These are phyloP conservation scores for Mixornis gularis DNA, from an alignment of 2,113 vertebrate species.

Conservation along the genomic window DNA sequence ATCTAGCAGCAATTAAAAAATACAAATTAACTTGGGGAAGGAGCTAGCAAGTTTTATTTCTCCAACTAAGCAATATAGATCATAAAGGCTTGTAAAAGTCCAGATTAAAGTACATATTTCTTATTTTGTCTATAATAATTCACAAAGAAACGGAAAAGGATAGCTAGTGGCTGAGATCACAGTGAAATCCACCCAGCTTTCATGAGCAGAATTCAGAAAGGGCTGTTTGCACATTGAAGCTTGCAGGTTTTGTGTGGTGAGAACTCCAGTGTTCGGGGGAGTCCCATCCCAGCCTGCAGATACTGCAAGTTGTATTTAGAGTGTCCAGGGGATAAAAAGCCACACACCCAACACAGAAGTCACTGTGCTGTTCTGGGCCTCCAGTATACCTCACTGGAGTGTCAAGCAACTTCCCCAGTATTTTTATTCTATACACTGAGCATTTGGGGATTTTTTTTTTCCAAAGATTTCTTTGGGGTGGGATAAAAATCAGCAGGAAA, in stretches of 20 bases:
- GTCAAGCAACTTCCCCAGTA: background rate
- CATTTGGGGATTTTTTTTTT: background rate
- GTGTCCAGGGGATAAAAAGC: background rate
- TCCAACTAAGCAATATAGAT: background rate
- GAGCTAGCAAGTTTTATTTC: background rate
- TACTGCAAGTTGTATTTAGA: background rate
- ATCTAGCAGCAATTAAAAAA: background rate
- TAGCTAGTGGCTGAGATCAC: background rate
- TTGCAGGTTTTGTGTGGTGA: background rate
- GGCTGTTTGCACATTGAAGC: background rate
- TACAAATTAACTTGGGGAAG: background rate
- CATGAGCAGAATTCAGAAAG: background rate
- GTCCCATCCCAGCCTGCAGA: background rate
- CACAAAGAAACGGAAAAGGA: background rate
- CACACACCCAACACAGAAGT: background rate
- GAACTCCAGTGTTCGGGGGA: background rate
- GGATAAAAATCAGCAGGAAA: background rate
- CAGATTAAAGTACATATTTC: background rate
- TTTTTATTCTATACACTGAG: background rate
- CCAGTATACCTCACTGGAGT: rapidly evolving
- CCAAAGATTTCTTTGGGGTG: background rate
- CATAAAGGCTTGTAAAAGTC: background rate
- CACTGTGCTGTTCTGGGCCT: background rate
- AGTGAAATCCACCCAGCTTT: background rate
- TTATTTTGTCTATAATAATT: background rate